Conservation (phyloP, 2,797 vertebrate species). For the Rhynchotus rufescens region DNA sequence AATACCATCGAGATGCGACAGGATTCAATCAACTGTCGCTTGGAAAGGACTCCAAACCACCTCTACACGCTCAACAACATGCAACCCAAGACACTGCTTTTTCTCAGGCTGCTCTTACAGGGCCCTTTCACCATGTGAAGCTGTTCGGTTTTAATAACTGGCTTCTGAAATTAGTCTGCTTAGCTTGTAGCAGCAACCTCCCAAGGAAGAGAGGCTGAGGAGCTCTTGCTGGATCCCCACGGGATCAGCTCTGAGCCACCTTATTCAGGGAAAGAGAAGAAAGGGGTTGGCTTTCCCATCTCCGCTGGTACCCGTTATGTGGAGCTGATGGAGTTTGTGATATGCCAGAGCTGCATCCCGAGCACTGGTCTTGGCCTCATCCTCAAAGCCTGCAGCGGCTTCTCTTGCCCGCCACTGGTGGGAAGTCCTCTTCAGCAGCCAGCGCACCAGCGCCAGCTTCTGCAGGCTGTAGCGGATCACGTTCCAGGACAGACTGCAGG, state of each 20-base stretch:
- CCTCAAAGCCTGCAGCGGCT: conserved; percentile 83
- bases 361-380: conserved; percentile 91
- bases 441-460: conserved; percentile 90
- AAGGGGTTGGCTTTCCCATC: not conserved
- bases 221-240: not conserved
- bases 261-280: not conserved
- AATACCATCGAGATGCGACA: not conserved
- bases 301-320: conserved; percentile 88
- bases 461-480: conserved; percentile 94
- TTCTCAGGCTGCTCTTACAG: not conserved
- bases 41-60: not conserved
- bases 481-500: conserved; percentile 95
- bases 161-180: not conserved
- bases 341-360: conserved; percentile 93
- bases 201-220: not conserved
- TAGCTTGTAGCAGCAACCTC: not conserved
- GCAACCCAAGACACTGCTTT: not conserved
- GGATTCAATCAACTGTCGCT: not conserved
- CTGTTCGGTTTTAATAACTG: fast-evolving
- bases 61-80: not conserved
- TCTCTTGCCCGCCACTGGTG: conserved; percentile 76
- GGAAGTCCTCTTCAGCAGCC: conserved; percentile 92
- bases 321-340: conserved; percentile 93
- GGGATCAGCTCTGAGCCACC: not conserved
- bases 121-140: not conserved